Base-by-base conservation (phyloP, 2,113 vertebrate species). In the Genyomyrus donnyi region DNA sequence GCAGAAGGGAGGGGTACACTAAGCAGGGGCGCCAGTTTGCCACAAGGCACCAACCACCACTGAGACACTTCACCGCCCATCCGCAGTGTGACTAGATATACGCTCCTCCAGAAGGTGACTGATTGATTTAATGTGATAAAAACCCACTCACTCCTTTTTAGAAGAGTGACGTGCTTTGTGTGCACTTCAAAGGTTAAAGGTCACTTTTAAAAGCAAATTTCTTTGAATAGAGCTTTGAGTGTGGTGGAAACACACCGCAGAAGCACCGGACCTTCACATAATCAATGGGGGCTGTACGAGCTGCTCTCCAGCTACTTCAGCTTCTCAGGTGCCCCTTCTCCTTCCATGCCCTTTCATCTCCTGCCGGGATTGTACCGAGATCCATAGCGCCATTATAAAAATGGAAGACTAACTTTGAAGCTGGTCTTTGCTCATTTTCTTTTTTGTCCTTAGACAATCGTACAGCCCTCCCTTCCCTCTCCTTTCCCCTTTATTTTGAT, bases 381-480 rank as follows among this genome's bases (percentile, higher is more conserved):
- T 56, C 53, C 56, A 11, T 45, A 24, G 13, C 45, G 17, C 58
- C 84, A 90, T 90, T 87, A 90, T 50, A 52, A 42, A 90, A 90
- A 90, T 90, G 84, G 83, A 86, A 48, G 83, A 66, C 39, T 62
- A 90, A 31, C 84, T 90, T 87, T 90, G 53, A 87, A 90, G 84
- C 83, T 17, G 42, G 27, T 24, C 13, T 83, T 56, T 39, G 21
- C 74, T 80, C 74, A 80, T 80, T 80, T 80, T 24, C 39, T n/a
- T 42, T 90, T 80, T 62, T 86, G 53, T 46, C 89, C 83, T 31
- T 3, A 42, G 35, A 39, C 80, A 35, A 50, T 83, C 31, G 24
- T 52, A 5, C 8, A 17, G 17, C 85, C 27, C 24, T 50, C 5
- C 39, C n/a, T 7, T 9, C 8, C 45, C 9, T 13, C 45, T 50